Conservation (phyloP, 2,113 vertebrate genomes). For the Phainopepla nitens region DNA sequence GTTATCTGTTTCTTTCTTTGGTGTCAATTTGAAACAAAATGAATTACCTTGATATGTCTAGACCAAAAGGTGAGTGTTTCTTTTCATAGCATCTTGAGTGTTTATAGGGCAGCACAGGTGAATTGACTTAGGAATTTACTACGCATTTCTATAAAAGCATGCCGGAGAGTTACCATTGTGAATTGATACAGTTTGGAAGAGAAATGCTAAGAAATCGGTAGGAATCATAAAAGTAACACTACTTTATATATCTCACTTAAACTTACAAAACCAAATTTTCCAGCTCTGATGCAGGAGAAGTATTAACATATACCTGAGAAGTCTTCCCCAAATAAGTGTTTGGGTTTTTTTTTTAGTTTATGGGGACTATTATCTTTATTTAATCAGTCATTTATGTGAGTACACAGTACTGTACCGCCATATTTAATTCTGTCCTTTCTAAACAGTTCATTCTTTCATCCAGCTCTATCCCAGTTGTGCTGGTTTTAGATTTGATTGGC, state of each 20-base stretch:
- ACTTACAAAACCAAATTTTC: not conserved
- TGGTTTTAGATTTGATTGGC: too few species aligned
- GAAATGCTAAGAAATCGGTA: not conserved
- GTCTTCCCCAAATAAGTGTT: not conserved
- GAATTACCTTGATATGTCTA: not conserved
- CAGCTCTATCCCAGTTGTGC: not conserved
- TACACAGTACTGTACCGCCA: not conserved
- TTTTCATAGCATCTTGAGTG: not conserved
- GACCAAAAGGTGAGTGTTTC: rapidly evolving
- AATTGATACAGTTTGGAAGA: not conserved
- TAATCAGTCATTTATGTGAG: not conserved
- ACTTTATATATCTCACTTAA: not conserved
- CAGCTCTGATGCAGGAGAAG: not conserved
- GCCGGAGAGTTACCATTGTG: not conserved
- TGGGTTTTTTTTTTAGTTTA: not conserved
- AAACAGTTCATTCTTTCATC: not conserved
- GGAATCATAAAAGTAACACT: not conserved
- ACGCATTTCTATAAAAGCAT: not conserved
- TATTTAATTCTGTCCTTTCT: not conserved
- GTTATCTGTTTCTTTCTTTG: not conserved
- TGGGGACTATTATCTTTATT: not conserved
- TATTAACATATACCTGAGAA: not conserved
- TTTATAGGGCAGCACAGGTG: not conserved
- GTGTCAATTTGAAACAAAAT: not conserved
- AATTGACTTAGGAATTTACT: not conserved